These are phyloP conservation scores for Dendrolimus houi DNA, from an alignment of 2,888 invertebrate species.

Conservation along the genomic window DNA sequence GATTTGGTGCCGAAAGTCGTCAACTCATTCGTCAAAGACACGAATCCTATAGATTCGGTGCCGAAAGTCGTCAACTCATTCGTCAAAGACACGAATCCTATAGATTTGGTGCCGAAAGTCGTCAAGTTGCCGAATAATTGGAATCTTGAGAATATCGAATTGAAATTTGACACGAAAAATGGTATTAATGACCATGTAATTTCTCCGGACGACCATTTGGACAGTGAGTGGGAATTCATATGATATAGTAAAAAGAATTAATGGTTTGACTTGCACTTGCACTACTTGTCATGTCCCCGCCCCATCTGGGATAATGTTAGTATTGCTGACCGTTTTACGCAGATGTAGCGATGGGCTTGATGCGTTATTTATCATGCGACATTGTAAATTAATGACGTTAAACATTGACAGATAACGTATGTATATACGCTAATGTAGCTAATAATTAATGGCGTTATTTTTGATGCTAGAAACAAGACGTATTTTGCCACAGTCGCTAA, in stretches of 20 bases:
- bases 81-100: slow-evolving; percentile 16
- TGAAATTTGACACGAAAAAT: slow-evolving; percentile 49
- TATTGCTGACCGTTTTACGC: no score
- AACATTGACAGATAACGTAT: no score
- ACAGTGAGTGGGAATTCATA: slow-evolving; percentile 66
- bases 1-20: slow-evolving; percentile 67
- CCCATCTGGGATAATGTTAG: no score
- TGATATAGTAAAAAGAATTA: slow-evolving; percentile 26
- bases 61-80: slow-evolving; percentile 56
- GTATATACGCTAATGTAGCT: no score
- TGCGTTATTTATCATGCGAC: no score
- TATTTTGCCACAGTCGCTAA: no score
- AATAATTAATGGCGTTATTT: no score
- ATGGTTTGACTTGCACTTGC: background rate
- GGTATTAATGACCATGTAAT: slow-evolving; percentile 33
- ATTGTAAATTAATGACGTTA: no score
- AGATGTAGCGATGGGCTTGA: no score
- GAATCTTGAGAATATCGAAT: slow-evolving; percentile 72
- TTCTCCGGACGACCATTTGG: slow-evolving; percentile 58
- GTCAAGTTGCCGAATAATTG: slow-evolving; percentile 75
- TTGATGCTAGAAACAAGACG: no score
- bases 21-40: slow-evolving; percentile 20
- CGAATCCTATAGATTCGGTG: slow-evolving; percentile 40
- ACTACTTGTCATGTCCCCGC: no score
- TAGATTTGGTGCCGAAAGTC: slow-evolving; percentile 62